These are phyloP conservation scores for Tiliacea citrago DNA, from an alignment of 2,888 invertebrate genomes.

Conservation along the genomic window DNA sequence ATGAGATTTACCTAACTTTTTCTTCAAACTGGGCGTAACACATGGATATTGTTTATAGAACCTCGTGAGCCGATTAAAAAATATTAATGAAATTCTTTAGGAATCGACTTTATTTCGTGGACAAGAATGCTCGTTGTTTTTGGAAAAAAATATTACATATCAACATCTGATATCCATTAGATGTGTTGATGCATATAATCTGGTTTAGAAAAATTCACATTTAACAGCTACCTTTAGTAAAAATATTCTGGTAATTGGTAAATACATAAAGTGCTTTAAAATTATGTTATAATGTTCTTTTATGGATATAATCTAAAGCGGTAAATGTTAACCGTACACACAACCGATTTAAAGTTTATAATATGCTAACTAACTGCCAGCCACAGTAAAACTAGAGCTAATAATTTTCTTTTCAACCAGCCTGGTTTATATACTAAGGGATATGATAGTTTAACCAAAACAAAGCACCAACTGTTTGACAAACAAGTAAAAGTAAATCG, in stretches of 20 bases:
- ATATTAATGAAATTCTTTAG: conserved; percentile 1
- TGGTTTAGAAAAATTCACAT: not conserved
- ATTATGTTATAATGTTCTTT: not conserved
- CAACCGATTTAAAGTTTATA: not conserved
- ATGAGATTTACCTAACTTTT: conserved; percentile 5
- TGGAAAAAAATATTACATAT: not conserved
- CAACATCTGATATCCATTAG: not conserved
- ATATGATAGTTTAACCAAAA: conserved; percentile 28
- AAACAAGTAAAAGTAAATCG: conserved; percentile 34
- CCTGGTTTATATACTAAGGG: conserved; percentile 12
- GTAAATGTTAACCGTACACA: conserved; percentile 5
- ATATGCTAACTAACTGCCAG: conserved; percentile 2
- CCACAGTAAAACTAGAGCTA: conserved; percentile 3
- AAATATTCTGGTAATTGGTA: not conserved
- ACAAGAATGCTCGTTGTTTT: not conserved
- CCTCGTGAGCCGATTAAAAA: not conserved
- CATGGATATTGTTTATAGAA: not conserved
- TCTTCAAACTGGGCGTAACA: not conserved
- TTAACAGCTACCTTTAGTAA: not conserved
- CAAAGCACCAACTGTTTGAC: conserved; percentile 43
- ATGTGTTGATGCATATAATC: too few species aligned
- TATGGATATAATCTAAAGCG: not conserved
- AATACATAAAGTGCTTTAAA: not conserved
- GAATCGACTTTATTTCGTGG: not conserved
- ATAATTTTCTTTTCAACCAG: conserved; percentile 1